These are phyloP conservation scores for Polyommatus icarus DNA, from an alignment of 2,888 invertebrate genomes.

Conservation along the genomic window DNA sequence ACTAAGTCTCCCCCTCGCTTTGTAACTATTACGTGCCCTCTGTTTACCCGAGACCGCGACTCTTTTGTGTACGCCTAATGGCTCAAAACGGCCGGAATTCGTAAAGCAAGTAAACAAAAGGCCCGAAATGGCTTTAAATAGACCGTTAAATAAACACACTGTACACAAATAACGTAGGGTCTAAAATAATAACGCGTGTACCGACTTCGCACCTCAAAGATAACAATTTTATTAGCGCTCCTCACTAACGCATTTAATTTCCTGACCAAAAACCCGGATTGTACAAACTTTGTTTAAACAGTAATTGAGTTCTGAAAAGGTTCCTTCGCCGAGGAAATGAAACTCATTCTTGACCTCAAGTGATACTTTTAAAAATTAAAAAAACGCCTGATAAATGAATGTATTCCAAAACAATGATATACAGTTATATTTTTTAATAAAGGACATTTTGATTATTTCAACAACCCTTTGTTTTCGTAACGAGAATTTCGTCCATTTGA, in stretches of 20 bases:
- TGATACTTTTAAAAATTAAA: conserved; percentile 53
- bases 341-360: conserved; percentile 52
- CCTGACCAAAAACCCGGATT: conserved; percentile 68
- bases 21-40: conserved; percentile 72
- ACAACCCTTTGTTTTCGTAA: conserved; percentile 14
- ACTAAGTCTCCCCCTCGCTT: conserved; percentile 64
- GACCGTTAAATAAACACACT: conserved; percentile 50
- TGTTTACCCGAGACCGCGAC: conserved; percentile 66
- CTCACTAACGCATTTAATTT: conserved; percentile 75
- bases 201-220: conserved; percentile 61
- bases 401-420: conserved; percentile 14
- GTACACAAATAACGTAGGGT: conserved; percentile 57
- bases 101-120: conserved; percentile 64
- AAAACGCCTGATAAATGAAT: conserved; percentile 40
- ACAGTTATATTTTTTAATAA: not conserved
- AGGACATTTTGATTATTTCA: conserved; percentile 4
- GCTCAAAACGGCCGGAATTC: conserved; percentile 77
- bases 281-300: conserved; percentile 74
- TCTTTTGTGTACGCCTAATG: conserved; percentile 78
- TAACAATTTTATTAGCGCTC: conserved; percentile 64
- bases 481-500: conserved; percentile 19
- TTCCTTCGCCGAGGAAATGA: conserved; percentile 72
- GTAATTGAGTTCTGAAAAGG: conserved; percentile 73
- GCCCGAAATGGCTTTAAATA: conserved; percentile 67
- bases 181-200: conserved; percentile 51